A percentile compares a stretch with the other conserved stretches of the same genome.
phyloP scores from a whole-genome alignment of 2,797 vertebrate species.

The Tragopan temminckii region DNA sequence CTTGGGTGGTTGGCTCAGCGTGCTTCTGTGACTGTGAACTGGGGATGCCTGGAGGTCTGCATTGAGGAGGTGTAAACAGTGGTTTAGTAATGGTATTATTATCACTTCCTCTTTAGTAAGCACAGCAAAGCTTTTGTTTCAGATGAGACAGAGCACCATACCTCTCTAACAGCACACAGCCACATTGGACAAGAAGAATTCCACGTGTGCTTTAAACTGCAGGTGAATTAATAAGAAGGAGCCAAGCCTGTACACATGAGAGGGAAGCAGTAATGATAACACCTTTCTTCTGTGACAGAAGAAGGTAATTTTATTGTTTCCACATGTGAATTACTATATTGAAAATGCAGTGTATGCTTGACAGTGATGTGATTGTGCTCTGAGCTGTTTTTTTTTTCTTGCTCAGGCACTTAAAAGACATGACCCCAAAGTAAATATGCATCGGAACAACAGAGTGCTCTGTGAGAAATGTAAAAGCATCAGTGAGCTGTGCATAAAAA shows the following conservation, averaged over 20 bases:
- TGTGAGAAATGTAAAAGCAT: neutral
- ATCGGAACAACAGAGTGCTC: neutral
- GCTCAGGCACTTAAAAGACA: slow-evolving; percentile 7
- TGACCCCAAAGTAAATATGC: neutral
- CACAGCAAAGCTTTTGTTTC: neutral
- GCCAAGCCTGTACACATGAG: neutral
- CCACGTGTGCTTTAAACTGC: neutral
- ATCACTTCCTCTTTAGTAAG: neutral
- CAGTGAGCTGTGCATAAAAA: neutral
- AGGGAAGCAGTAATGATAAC: neutral
- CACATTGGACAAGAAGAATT: neutral
- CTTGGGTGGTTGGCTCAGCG: neutral
- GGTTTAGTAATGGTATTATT: neutral
- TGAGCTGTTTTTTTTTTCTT: neutral
- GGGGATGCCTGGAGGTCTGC: neutral
- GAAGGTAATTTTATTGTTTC: slow-evolving; percentile 53
- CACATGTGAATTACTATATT: slow-evolving; percentile 19
- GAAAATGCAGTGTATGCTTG: slow-evolving; percentile 37
- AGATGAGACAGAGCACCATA: neutral
- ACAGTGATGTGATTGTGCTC: neutral
- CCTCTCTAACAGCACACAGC: neutral
- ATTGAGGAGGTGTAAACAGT: neutral
- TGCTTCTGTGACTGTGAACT: neutral
- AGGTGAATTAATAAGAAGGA: neutral
- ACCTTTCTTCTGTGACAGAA: slow-evolving; percentile 15